phyloP scores from a whole-genome alignment of 2,113 vertebrate species.

The Phaethon lepturus region DNA sequence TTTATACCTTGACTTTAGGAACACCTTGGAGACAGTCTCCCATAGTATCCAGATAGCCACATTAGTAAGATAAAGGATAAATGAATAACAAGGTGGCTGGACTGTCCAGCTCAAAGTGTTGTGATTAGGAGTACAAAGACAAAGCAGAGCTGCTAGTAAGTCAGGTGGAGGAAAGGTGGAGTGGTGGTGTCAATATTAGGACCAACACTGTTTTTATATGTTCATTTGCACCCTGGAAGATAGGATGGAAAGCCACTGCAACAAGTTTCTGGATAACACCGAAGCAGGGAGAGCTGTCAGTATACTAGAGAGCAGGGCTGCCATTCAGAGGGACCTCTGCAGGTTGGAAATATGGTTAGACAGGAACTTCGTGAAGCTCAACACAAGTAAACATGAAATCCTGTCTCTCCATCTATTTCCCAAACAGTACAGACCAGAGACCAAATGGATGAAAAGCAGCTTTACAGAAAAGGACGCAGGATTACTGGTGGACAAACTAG shows the following conservation, averaged over 20 bases:
- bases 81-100: not conserved
- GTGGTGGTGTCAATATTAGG: not conserved
- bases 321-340: not conserved
- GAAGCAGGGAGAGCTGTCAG: not conserved
- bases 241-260: not conserved
- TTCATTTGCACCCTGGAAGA: not conserved
- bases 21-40: not conserved
- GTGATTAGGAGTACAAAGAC: not conserved
- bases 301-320: not conserved
- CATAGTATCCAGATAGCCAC: not conserved
- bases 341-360: not conserved
- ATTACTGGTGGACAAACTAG: not conserved
- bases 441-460: not conserved
- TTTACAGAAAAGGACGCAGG: not conserved
- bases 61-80: not conserved
- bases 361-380: not conserved
- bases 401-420: not conserved
- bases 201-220: not conserved
- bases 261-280: not conserved
- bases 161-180: accelerated
- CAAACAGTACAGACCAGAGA: not conserved
- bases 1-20: not conserved
- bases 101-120: not conserved
- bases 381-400: not conserved
- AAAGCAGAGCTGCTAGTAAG: not conserved